Conservation (phyloP, 2,797 vertebrate species). For the Micropoecilia bifurca region DNA sequence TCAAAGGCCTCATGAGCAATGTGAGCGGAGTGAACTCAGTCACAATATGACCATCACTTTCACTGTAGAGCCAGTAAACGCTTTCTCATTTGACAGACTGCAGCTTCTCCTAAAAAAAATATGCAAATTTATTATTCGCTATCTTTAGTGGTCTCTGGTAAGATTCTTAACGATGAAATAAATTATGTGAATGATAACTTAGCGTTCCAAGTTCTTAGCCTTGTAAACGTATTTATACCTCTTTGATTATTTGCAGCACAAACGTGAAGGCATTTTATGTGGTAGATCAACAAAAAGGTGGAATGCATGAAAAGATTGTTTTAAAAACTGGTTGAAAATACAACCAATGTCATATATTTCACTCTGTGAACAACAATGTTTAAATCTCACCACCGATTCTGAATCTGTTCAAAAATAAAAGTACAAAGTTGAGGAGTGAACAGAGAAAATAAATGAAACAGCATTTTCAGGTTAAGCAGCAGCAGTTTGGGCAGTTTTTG, state of each 20-base stretch:
- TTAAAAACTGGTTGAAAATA: background rate
- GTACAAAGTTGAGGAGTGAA: too few relatives aligned
- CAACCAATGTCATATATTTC: background rate
- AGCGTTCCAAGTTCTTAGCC: background rate
- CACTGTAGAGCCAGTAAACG: background rate
- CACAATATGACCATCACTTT: background rate
- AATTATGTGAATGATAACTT: background rate
- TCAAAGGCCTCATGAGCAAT: constrained; percentile 98
- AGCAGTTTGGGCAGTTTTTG: too few relatives aligned
- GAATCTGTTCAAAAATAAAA: background rate
- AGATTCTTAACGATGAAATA: background rate
- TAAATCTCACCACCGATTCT: background rate
- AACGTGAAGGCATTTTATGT: background rate
- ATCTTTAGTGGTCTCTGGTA: background rate
- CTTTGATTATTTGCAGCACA: background rate
- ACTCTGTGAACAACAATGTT: background rate
- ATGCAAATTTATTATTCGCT: background rate
- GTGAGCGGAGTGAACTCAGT: constrained; percentile 79
- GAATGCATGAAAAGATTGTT: background rate
- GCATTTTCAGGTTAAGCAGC: too few relatives aligned
- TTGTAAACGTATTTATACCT: background rate
- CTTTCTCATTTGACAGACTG: background rate
- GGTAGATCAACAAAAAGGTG: background rate
- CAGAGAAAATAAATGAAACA: too few relatives aligned
- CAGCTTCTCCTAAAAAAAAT: background rate